Percentiles rank a stretch among this genome's conserved stretches.
Evolutionary conservation across 2,797 vertebrate genomes (phyloP).

Genomic region (Sylvilagus floridanus): DNA sequence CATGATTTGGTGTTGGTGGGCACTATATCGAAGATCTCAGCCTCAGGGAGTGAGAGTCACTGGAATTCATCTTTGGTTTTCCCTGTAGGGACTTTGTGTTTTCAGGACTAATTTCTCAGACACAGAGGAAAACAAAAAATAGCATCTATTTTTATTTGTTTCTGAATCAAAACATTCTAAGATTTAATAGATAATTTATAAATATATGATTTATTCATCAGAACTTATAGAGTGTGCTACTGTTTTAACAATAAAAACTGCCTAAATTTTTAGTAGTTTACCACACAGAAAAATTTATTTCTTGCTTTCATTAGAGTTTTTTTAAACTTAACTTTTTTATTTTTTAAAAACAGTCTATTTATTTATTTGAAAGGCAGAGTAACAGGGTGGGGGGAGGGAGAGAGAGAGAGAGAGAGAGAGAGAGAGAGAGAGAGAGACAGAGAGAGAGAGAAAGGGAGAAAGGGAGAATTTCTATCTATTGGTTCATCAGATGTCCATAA

Average conservation of each 20-base stretch:
- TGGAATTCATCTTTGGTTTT: background rate
- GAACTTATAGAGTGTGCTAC: background rate
- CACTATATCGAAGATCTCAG: background rate
- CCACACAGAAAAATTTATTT: background rate
- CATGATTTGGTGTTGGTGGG: background rate
- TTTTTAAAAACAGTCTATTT: no score
- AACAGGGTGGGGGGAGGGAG: no score
- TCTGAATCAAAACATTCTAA: background rate
- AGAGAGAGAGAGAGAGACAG: no score
- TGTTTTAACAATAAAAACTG: background rate
- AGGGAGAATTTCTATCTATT: no score
- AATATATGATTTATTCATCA: background rate
- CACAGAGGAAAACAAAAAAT: background rate
- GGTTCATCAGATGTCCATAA: no score
- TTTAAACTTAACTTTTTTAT: no score
- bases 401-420: no score
- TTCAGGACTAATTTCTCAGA: background rate
- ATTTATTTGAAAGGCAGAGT: no score
- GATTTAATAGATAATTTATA: background rate
- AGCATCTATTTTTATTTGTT: background rate
- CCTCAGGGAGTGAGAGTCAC: background rate
- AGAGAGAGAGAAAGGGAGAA: no score
- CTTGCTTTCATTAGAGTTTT: background rate
- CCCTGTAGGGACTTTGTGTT: background rate
- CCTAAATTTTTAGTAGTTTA: background rate